Percentiles rank a stretch among this genome's conserved stretches.
Evolutionary conservation across 1,140 invertebrate species (phyloP).

Genomic region (Polyergus mexicanus): DNA sequence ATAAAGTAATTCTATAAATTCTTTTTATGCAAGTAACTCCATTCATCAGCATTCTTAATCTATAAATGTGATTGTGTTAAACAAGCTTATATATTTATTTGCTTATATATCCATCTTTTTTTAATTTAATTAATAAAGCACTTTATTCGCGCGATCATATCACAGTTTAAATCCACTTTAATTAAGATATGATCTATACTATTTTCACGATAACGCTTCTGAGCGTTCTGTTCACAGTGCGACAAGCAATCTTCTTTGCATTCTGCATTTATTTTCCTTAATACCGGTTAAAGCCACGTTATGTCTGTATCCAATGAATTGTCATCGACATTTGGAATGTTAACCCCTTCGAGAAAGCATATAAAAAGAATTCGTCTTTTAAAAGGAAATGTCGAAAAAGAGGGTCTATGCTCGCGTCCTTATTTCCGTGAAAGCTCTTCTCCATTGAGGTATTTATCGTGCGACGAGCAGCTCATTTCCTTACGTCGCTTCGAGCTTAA

Average conservation of each 20-base stretch:
- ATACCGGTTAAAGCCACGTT: neutral
- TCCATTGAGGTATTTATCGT: conserved; percentile 49
- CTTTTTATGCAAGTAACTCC: neutral
- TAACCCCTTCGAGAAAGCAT: neutral
- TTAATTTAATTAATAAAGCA: conserved; percentile 4
- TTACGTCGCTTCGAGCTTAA: conserved; percentile 62
- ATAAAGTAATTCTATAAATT: neutral
- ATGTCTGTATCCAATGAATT: neutral
- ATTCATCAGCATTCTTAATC: neutral
- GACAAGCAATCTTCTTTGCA: neutral
- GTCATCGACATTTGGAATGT: conserved; percentile 9
- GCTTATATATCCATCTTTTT: neutral
- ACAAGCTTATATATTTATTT: neutral
- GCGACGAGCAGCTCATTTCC: conserved; percentile 65
- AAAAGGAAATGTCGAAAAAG: neutral
- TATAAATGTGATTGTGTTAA: neutral
- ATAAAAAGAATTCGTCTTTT: neutral
- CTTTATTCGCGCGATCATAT: neutral
- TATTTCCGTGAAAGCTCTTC: conserved; percentile 24
- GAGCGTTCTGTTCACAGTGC: neutral
- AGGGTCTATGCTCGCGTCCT: neutral
- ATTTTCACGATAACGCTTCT: neutral
- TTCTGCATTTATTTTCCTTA: neutral
- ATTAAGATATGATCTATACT: neutral
- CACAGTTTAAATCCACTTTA: neutral